Base-by-base conservation (phyloP, 2,113 vertebrate species). In the Rhombomys opimus region DNA sequence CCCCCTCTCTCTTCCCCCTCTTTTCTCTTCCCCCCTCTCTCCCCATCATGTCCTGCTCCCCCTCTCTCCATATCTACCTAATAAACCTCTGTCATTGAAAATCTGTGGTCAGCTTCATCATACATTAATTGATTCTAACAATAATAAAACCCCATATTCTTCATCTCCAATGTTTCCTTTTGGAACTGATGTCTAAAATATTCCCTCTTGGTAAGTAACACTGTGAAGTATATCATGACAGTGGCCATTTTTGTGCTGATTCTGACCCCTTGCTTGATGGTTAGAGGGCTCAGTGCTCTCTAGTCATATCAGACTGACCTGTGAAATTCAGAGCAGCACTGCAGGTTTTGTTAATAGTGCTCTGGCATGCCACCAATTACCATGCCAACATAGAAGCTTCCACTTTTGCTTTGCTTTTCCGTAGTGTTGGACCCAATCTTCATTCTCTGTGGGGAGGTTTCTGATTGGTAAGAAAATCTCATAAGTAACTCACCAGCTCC, bases 121-220 rank as follows among this genome's bases (percentile, higher is more conserved):
- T 46, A 46, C 46, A 46, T 46, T 46, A 46, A 46, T 46, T 46
- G 4, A 46, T 46, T 46, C 46, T 46, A 46, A 46, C 46, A 46
- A 46, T 46, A 20, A 3, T 59, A 7, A 50, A 86, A n/a, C 2
- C 35, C 32, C 41, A 76, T 13, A 7, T 14, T 81, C 22, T 1
- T 22, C 13, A 8, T 5, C 3, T 76, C 2, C 35, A n/a, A 5
- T 3, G 30, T 4, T 0, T 23, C 2, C 1, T 11, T 23, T n/a
- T 30, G 1, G 14, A 81, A 94, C 14, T 52, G 38, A 54, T 68
- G 22, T 5, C 46, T 75, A 52, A 59, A 61, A 18, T 30, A 22
- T 85, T n/a, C 30, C 38, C 46, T 68, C 23, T 80, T 25, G 70
- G 10, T 61, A 68, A 89, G 11, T 10, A 12, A 25, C n/a, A 52